Evolutionary conservation across 2,113 vertebrate genomes (phyloP), one percentile per base, ranked within the genome.

Genomic region (Hypomesus transpacificus): DNA sequence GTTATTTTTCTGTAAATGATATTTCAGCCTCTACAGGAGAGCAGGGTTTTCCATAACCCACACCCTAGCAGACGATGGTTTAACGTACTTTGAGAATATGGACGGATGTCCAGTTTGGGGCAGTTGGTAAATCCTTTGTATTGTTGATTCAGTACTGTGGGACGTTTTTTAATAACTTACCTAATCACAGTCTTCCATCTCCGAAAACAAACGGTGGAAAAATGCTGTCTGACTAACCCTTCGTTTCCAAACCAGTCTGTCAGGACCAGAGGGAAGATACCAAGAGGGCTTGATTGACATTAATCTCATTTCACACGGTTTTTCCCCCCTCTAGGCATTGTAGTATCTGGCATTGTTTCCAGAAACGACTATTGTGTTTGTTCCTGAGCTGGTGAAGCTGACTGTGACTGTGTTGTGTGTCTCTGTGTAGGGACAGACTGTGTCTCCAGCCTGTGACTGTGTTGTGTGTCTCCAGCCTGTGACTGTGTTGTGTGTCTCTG

Each of bases 181-280:
- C 71, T 20, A 61, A 60, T 82, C 73, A 80, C 75, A 68, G 71
- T 80, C 51, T 28, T 28, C 53, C 68, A 28, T 64, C 51, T 46
- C 65, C 61, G 7, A 28, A 74, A 75, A 69, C 46, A 62, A 61
- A n/a, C 34, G 34, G 63, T 4, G 31, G 6, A 34, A 34, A 34
- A 34, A 82, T 74, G 75, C 68, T 70, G 68, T 54, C 31, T 59
- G 59, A 80, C 73, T 65, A 56, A 80, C 63, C 62, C 74, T 74
- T 34, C 4, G 4, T 34, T 34, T 78, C 51, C 58, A 84, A 89
- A 87, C 83, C 80, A 81, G 82, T 87, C 34, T 3, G 50, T 85
- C 84, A 66, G 66, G 80, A 81, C 65, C 31, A 50, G 31, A 61
- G 69, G 52, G 67, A 59, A 72, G 24, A 54, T 72, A 67, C 78